Evolutionary conservation across 2,797 vertebrate genomes (phyloP).

Genomic region (Masticophis lateralis): DNA sequence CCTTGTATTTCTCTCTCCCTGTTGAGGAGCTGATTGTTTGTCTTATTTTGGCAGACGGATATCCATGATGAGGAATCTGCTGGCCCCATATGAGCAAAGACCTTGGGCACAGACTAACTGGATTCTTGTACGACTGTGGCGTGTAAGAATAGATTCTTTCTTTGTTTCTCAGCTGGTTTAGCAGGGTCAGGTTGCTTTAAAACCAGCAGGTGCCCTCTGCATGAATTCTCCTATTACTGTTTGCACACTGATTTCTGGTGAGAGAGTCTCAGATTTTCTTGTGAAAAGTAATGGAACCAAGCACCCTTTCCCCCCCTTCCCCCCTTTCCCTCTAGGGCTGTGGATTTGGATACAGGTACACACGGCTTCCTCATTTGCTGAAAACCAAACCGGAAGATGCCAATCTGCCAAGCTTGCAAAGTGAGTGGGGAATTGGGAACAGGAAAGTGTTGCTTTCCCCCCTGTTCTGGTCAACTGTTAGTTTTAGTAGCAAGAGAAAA

Average conservation of each 20-base stretch:
- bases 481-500: neutral
- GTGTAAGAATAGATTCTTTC: slow-evolving; percentile 73
- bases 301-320: neutral
- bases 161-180: neutral
- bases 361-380: slow-evolving; percentile 91
- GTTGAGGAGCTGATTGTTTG: slow-evolving; percentile 7
- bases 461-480: neutral
- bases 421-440: slow-evolving; percentile 72
- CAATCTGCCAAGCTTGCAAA: slow-evolving; percentile 95
- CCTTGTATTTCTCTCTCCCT: neutral
- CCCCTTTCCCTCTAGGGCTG: slow-evolving; percentile 79
- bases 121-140: slow-evolving; percentile 96
- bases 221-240: neutral
- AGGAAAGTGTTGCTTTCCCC: neutral
- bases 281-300: neutral
- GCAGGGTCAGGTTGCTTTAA: neutral
- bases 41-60: slow-evolving; percentile 76
- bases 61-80: slow-evolving; percentile 93
- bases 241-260: neutral
- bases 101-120: slow-evolving; percentile 99
- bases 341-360: slow-evolving; percentile 97
- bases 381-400: slow-evolving; percentile 97
- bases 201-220: neutral
- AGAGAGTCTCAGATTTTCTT: neutral
- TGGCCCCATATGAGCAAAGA: slow-evolving; percentile 95